Percentiles rank a stretch among this genome's conserved stretches.
phyloP scores from a whole-genome alignment of 2,113 vertebrate genomes.

The Kryptolebias marmoratus region DNA sequence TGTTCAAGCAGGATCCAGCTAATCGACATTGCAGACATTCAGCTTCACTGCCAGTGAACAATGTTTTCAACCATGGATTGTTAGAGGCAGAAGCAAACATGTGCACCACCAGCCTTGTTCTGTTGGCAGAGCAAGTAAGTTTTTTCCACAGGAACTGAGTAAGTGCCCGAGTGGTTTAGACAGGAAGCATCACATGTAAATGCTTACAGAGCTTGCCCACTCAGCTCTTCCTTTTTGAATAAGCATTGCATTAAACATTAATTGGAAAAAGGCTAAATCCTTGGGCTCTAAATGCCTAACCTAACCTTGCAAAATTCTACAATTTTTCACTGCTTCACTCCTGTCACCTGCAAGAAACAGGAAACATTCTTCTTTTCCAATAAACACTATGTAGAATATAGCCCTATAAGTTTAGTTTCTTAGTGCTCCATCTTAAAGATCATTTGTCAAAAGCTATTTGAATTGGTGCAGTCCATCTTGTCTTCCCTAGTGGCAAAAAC shows the following conservation, averaged over 20 bases:
- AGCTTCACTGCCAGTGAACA: conserved; percentile 48
- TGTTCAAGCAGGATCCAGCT: conserved; percentile 32
- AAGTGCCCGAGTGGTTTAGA: conserved; percentile 12
- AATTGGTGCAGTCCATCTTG: conserved; percentile 68
- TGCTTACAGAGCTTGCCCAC: conserved; percentile 1
- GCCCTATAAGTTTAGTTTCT: conserved; percentile 38
- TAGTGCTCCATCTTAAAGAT: conserved; percentile 40
- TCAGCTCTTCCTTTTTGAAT: conserved; percentile 12
- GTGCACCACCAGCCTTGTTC: conserved; percentile 16
- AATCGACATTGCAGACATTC: conserved; percentile 32
- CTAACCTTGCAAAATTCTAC: conserved; percentile 16
- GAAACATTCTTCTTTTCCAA: conserved; percentile 45
- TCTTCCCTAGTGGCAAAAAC: conserved; percentile 47
- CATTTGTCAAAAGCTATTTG: conserved; percentile 63
- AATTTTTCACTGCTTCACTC: conserved; percentile 29
- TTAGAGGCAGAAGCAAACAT: conserved; percentile 33
- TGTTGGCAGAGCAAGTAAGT: conserved; percentile 8
- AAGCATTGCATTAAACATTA: conserved; percentile 35
- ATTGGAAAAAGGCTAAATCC: conserved; percentile 10
- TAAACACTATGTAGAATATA: conserved; percentile 60
- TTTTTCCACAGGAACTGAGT: conserved; percentile 24
- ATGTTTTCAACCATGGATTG: conserved; percentile 34
- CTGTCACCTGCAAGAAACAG: conserved; percentile 8
- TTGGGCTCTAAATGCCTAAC: background rate
- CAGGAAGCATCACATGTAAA: conserved; percentile 5